Evolutionary conservation across 2,113 vertebrate genomes (phyloP), one percentile per base, ranked within the genome.

Genomic region (Otolemur garnettii): DNA sequence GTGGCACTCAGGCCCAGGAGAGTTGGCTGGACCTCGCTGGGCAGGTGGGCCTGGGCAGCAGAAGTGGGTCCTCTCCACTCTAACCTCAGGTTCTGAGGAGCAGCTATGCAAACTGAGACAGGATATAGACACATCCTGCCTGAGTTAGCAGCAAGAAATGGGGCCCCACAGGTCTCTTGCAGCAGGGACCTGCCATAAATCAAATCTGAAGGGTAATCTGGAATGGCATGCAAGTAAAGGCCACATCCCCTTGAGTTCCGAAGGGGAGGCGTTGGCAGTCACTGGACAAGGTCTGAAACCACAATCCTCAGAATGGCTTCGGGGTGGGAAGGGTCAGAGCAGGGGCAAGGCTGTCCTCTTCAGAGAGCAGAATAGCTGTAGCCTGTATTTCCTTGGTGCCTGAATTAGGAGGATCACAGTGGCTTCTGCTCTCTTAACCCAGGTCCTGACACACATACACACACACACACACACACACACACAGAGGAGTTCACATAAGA

Each of bases 71-170:
- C 30, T 91, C 77, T 85, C 3, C 6, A 12, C 81, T 92, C 83
- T 45, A 78, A 87, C 26, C 35, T 82, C 80, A 35, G 80, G 87
- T 59, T 96, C 83, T 28, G 81, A 92, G 21, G n/a, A 83, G 77
- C 12, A 69, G 64, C 75, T 60, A 92, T 33, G 50, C 38, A 95
- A 82, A 87, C 64, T 35, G 75, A 96, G 95, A 96, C 55, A 95
- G 97, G 97, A 97, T 92, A 86, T 24, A 88, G 84, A 87, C 94
- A 96, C 68, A 97, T 97, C 94, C 95, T 97, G 82, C 92, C 74
- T 68, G 85, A 78, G 93, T 97, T 77, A 95, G 64, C 59, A 90
- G 55, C 1, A 53, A 68, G 66, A 96, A 97, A 85, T 45, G 83
- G 86, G 80, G 81, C 26, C 86, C 19, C 50, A 26, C 14, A 59